Conservation (phyloP, 2,797 vertebrate species). For the Hippoglossus hippoglossus region DNA sequence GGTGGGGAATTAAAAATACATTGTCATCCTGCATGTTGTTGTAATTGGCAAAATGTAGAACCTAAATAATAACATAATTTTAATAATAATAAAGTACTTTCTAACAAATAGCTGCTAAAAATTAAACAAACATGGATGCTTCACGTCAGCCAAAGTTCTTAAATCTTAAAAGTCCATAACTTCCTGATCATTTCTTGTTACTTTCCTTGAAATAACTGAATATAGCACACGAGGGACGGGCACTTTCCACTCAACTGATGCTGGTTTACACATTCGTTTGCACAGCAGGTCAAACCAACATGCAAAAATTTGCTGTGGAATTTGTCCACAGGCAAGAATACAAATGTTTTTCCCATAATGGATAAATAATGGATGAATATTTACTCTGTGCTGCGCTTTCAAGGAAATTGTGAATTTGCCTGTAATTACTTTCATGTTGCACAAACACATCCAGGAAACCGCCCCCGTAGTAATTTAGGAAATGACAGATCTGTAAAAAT, state of each 20-base stretch:
- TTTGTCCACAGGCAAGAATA: neutral
- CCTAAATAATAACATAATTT: too few relatives aligned
- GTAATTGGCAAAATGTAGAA: too few relatives aligned
- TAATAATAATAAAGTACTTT: too few relatives aligned
- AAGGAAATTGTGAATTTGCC: neutral
- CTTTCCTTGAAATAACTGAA: neutral
- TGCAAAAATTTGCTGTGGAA: neutral
- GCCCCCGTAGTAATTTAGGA: neutral
- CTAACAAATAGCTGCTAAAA: too few relatives aligned
- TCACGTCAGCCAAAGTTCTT: too few relatives aligned
- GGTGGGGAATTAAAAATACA: too few relatives aligned
- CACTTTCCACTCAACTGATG: neutral
- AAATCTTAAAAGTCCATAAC: slow-evolving; percentile 2
- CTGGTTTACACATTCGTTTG: neutral
- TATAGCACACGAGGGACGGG: neutral
- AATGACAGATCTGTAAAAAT: neutral
- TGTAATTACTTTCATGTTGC: neutral
- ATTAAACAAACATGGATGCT: too few relatives aligned
- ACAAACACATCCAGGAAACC: neutral
- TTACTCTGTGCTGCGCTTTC: neutral
- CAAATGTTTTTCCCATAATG: neutral
- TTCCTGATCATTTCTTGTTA: neutral
- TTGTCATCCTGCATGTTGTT: too few relatives aligned
- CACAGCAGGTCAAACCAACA: slow-evolving; percentile 1
- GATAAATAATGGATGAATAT: neutral